Evolutionary conservation across 2,113 vertebrate species (phyloP).

Genomic region (Gadus chalcogrammus): DNA sequence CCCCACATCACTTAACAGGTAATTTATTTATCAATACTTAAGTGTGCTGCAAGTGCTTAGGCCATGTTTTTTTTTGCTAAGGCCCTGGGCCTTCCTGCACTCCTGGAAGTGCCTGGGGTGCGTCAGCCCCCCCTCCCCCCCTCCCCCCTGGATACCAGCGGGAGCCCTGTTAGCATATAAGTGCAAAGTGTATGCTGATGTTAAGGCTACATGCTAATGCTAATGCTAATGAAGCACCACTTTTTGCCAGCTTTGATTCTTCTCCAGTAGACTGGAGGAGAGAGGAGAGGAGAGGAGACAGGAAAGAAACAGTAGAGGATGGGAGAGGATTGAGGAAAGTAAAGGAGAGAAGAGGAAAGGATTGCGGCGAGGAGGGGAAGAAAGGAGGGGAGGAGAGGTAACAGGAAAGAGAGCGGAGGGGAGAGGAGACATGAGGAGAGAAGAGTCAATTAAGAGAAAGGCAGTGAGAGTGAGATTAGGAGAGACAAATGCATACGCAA

Average conservation of each 20-base stretch:
- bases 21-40: not conserved
- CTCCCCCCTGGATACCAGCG: slow-evolving; percentile 47
- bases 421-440: too few species aligned
- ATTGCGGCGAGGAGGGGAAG: not conserved
- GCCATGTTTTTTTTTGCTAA: not conserved
- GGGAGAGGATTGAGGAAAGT: too few species aligned
- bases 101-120: slow-evolving; percentile 67
- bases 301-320: too few species aligned
- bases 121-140: slow-evolving; percentile 15
- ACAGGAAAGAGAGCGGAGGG: not conserved
- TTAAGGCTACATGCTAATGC: slow-evolving; percentile 62
- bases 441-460: too few species aligned
- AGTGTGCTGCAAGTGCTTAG: not conserved
- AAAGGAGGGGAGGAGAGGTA: not conserved
- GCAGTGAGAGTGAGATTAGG: too few species aligned
- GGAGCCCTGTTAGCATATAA: slow-evolving; percentile 72
- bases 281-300: slow-evolving; percentile 1
- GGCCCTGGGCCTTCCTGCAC: slow-evolving; percentile 49
- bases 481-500: too few species aligned
- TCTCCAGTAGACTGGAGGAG: slow-evolving; percentile 36
- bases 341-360: not conserved
- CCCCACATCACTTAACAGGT: too few species aligned
- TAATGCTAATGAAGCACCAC: slow-evolving; percentile 35
- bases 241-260: slow-evolving; percentile 32
- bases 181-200: slow-evolving; percentile 66